A percentile compares a stretch with the other conserved stretches of the same genome.
Conservation (phyloP, 2,113 vertebrate species). For the Origma solitaria region DNA sequence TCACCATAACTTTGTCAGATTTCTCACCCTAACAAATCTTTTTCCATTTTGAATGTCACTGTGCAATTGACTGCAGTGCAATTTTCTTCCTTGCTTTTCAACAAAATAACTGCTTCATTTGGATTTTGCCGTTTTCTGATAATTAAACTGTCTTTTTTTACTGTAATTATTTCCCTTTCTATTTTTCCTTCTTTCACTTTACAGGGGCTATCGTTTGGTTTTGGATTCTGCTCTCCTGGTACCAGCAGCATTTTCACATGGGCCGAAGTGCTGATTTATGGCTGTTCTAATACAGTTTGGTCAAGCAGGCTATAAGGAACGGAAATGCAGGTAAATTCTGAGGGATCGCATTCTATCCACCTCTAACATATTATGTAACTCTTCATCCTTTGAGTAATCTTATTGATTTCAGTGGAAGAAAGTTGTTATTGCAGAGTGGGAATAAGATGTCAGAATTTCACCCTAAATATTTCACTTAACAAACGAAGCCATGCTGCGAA, state of each 20-base stretch:
- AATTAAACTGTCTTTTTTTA: neutral
- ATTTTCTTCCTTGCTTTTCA: slow-evolving; percentile 10
- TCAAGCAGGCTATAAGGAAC: neutral
- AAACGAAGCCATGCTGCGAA: neutral
- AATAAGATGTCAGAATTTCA: neutral
- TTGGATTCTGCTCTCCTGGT: neutral
- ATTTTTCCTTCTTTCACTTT: neutral
- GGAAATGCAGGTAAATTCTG: neutral
- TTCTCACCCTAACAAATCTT: neutral
- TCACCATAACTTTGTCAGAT: neutral
- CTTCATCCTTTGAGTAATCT: neutral
- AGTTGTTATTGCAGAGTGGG: neutral
- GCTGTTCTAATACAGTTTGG: neutral
- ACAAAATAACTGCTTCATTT: neutral
- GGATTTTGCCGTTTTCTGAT: neutral
- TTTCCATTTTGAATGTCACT: neutral
- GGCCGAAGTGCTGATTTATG: neutral
- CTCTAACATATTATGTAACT: neutral
- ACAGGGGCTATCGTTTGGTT: neutral
- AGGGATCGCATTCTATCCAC: neutral
- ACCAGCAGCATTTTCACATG: neutral
- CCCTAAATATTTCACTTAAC: neutral
- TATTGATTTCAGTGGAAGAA: neutral
- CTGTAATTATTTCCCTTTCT: neutral
- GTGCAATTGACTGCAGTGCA: neutral